Evolutionary conservation across 2,888 invertebrate species (phyloP).

Genomic region (Calliphora vomitoria): DNA sequence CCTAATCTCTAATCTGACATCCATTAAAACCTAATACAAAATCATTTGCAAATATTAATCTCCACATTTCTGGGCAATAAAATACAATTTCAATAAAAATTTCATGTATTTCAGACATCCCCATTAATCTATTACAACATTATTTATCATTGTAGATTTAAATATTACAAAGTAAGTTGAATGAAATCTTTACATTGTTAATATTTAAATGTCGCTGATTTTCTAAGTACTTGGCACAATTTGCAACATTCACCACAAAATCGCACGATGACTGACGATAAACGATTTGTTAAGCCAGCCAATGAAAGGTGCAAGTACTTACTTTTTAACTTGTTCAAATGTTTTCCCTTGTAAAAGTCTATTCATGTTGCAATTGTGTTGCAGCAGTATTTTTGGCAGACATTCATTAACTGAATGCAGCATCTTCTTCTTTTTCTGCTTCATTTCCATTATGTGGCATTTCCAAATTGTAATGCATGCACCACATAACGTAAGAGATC

Average conservation of each 20-base stretch:
- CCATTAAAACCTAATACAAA: too few relatives aligned
- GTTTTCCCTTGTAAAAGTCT: constrained; percentile 24
- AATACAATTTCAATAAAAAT: too few relatives aligned
- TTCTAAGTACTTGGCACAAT: constrained; percentile 49
- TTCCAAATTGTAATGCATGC: constrained; percentile 70
- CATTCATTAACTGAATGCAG: constrained; percentile 33
- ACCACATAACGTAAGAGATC: constrained; percentile 68
- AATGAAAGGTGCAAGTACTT: constrained; percentile 72
- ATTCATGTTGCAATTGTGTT: constrained; percentile 50
- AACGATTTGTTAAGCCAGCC: constrained; percentile 62
- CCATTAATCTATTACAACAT: constrained; percentile 11
- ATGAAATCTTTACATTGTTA: background rate
- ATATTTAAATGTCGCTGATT: constrained; percentile 4
- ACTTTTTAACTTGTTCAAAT: constrained; percentile 50
- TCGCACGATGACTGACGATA: constrained; percentile 56
- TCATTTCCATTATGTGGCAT: constrained; percentile 66
- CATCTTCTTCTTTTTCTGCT: constrained; percentile 49
- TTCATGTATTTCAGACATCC: background rate
- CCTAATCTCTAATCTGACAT: too few relatives aligned
- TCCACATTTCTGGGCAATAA: too few relatives aligned
- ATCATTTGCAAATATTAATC: too few relatives aligned
- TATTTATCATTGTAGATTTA: constrained; percentile 8
- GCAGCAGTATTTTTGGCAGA: constrained; percentile 19
- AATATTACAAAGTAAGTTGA: background rate
- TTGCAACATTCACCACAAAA: constrained; percentile 56